Conservation (phyloP, 2,888 invertebrate species). For the Syrista parreyssii region DNA sequence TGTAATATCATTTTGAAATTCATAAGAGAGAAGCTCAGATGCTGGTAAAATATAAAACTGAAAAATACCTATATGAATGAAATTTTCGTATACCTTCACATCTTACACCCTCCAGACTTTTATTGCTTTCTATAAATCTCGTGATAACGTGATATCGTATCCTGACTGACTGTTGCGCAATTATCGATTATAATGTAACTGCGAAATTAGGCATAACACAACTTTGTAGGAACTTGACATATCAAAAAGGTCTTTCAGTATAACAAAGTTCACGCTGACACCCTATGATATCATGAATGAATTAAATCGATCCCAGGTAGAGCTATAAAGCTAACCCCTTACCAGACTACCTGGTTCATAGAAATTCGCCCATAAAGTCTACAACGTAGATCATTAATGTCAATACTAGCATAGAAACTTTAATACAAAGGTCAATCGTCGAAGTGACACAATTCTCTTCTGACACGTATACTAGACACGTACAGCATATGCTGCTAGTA, state of each 20-base stretch:
- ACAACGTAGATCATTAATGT: background rate
- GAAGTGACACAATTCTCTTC: background rate
- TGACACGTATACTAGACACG: background rate
- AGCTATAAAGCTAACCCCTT: background rate
- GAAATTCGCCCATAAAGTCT: background rate
- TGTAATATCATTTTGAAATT: no score
- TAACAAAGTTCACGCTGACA: background rate
- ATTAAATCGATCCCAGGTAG: background rate
- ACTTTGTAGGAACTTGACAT: background rate
- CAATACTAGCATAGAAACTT: background rate
- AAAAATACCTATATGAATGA: no score
- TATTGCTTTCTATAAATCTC: background rate
- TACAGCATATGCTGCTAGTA: background rate
- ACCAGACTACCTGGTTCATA: background rate
- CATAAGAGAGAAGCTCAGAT: no score
- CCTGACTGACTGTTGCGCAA: background rate
- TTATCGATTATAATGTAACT: background rate
- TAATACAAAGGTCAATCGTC: background rate
- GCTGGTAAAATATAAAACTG: no score
- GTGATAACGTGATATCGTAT: background rate
- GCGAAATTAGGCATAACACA: background rate
- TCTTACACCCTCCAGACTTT: background rate
- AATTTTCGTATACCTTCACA: background rate
- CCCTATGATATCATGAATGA: background rate
- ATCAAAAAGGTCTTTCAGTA: background rate